Base-by-base conservation (phyloP, 2,888 invertebrate species). In the Rhyacophila evoluta region DNA sequence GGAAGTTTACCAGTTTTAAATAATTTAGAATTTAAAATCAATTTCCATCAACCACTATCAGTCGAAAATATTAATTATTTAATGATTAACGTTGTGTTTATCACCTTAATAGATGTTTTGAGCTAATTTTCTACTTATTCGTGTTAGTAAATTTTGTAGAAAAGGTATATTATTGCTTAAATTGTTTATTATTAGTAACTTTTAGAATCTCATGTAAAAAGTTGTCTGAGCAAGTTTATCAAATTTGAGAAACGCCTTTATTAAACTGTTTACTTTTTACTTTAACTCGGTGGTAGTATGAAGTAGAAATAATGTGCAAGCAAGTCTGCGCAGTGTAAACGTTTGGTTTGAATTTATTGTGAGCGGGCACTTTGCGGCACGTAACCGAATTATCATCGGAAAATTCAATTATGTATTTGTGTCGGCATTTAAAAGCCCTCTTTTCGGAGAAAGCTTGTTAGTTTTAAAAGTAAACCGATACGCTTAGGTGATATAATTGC, bases 201-300 rank as follows among this genome's bases (percentile, higher is more conserved):
- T n/a, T n/a, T n/a, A n/a, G n/a, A n/a, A 39, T n/a, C n/a, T 0
- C 12, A 0, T 38, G 3, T 38, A 38, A 38, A 38, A 38, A n/a
- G 11, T n/a, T n/a, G n/a, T 4, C n/a, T 1, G 2, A n/a, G n/a
- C 38, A 1, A n/a, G 1, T 6, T n/a, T 39, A 2, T 1, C 2
- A 55, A 55, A 8, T 8, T 55, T 55, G 55, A 55, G 55, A 55
- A 55, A 55, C 55, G 19, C 74, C 70, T 74, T 29, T 74, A 39
- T 33, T 80, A 80, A 80, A 80, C 75, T 81, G 76, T 81, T 81
- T 81, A 69, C 78, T 76, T 71, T 76, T 36, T 29, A 39, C 68
- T 41, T 76, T 36, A 15, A 39, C 68, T 77, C 70, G 27, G 29
- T 12, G 67, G 41, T n/a, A 29, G 36, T 29, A 36, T 37, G 67